phyloP scores from a whole-genome alignment of 2,113 vertebrate genomes.

The Lota lota region DNA sequence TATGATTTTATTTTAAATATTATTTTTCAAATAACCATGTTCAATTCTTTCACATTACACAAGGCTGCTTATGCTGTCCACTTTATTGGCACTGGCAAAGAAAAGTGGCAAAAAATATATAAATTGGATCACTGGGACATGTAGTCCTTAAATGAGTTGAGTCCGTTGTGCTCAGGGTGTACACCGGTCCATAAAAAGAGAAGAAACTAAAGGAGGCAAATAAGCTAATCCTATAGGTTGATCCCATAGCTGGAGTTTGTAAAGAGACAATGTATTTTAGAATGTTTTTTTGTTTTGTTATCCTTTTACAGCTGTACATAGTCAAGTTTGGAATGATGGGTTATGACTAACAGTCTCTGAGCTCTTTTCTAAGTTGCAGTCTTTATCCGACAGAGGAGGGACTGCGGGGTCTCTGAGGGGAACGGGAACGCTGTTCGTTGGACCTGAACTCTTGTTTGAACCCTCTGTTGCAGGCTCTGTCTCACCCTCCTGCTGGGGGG shows the following conservation, averaged over 20 bases:
- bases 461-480: slow-evolving; percentile 80
- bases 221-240: background rate
- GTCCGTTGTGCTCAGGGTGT: background rate
- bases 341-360: slow-evolving; percentile 85
- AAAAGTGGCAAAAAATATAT: slow-evolving; percentile 14
- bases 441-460: slow-evolving; percentile 79
- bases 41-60: slow-evolving; percentile 27
- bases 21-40: background rate
- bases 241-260: background rate
- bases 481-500: slow-evolving; percentile 91
- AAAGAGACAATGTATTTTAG: slow-evolving; percentile 7
- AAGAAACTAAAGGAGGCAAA: background rate
- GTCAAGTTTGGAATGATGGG: slow-evolving; percentile 47
- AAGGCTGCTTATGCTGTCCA: slow-evolving; percentile 7
- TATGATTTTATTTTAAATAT: slow-evolving; percentile 36
- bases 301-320: slow-evolving; percentile 52
- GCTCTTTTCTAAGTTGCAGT: slow-evolving; percentile 80
- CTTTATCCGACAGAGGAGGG: slow-evolving; percentile 81
- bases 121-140: slow-evolving; percentile 9
- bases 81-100: slow-evolving; percentile 18
- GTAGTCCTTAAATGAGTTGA: slow-evolving; percentile 1
- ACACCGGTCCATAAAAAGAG: background rate
- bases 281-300: slow-evolving; percentile 32
- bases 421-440: slow-evolving; percentile 69
- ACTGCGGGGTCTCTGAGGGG: slow-evolving; percentile 73